Evolutionary conservation across 2,888 invertebrate species (phyloP).

Genomic region (Drosophila kuntzei): DNA sequence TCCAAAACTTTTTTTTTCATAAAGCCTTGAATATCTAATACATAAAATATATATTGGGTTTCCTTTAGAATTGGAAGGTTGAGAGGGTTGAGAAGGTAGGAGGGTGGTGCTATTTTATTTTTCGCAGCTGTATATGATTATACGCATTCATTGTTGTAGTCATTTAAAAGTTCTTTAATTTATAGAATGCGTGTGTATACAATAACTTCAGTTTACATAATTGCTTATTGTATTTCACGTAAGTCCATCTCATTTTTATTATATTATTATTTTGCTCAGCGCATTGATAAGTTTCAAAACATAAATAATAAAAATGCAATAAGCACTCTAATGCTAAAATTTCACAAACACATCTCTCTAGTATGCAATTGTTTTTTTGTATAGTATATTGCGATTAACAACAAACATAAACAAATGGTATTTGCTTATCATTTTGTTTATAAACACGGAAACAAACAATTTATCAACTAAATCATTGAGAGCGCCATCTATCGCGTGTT

Average conservation of each 20-base stretch:
- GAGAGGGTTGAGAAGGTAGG: too few relatives aligned
- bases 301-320: background rate
- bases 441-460: slow-evolving; percentile 1
- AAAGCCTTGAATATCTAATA: too few relatives aligned
- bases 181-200: too few relatives aligned
- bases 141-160: background rate
- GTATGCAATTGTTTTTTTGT: too few relatives aligned
- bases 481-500: slow-evolving; percentile 35
- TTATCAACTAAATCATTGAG: background rate
- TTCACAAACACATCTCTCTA: background rate
- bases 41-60: too few relatives aligned
- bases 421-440: background rate
- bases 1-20: too few relatives aligned
- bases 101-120: too few relatives aligned
- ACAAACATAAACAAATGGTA: background rate
- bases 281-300: background rate
- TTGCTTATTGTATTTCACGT: background rate
- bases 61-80: too few relatives aligned
- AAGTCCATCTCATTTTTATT: background rate
- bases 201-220: background rate
- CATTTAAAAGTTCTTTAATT: background rate
- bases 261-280: background rate
- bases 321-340: background rate
- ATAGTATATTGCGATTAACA: background rate
- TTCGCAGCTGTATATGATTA: too few relatives aligned